Conservation (phyloP, 2,797 vertebrate genomes). For the Anableps anableps region DNA sequence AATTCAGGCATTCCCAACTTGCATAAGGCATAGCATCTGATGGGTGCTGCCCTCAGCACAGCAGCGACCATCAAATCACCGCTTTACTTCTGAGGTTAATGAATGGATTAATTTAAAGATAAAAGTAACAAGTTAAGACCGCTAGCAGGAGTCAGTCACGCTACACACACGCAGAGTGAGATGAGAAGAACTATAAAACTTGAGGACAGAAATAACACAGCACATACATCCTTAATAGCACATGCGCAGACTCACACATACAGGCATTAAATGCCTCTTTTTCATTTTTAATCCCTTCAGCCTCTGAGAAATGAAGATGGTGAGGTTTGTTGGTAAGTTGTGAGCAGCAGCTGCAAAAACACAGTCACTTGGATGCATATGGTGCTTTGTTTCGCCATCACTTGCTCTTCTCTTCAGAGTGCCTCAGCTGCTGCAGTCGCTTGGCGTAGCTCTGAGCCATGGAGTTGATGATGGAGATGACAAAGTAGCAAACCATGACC, state of each 20-base stretch:
- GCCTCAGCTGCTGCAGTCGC: constrained; percentile 90
- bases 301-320: constrained; percentile 67
- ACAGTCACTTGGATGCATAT: constrained; percentile 63
- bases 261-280: constrained; percentile 47
- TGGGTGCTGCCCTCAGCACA: constrained; percentile 60
- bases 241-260: constrained; percentile 30
- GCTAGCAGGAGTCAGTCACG: constrained; percentile 53
- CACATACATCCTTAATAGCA: constrained; percentile 52
- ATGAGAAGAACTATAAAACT: constrained; percentile 69
- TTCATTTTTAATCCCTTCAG: constrained; percentile 35
- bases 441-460: constrained; percentile 99
- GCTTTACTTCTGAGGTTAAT: constrained; percentile 75
- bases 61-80: constrained; percentile 58
- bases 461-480: constrained; percentile 97
- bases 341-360: constrained; percentile 63
- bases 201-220: constrained; percentile 53
- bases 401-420: constrained; percentile 96
- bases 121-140: constrained; percentile 63
- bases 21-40: constrained; percentile 83
- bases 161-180: constrained; percentile 61
- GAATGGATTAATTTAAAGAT: constrained; percentile 64
- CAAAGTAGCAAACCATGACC: constrained; percentile 98
- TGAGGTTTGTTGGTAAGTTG: constrained; percentile 71
- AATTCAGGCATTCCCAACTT: constrained; percentile 76
- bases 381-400: constrained; percentile 73